phyloP scores from a whole-genome alignment of 1,140 invertebrate species.

The Sycobia sp. region DNA sequence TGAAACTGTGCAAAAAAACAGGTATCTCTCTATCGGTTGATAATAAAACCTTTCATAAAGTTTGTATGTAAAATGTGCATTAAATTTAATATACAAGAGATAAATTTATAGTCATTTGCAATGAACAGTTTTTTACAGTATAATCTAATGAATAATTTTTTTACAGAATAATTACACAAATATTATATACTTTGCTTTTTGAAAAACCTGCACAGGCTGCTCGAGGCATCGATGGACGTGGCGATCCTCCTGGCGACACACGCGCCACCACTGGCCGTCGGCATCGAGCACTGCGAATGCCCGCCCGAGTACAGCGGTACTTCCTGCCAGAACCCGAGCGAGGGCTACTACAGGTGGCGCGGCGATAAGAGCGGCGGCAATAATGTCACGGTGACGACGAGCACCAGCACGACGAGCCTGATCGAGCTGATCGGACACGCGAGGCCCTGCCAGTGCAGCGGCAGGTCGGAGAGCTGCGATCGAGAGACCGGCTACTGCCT shows the following conservation, averaged over 20 bases:
- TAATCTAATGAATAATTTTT: too few relatives aligned
- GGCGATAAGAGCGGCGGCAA: too few relatives aligned
- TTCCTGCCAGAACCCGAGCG: conserved; percentile 86
- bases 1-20: too few relatives aligned
- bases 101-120: too few relatives aligned
- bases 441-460: conserved; percentile 81
- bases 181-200: too few relatives aligned
- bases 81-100: too few relatives aligned
- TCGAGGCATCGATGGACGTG: conserved; percentile 82
- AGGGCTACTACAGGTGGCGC: conserved; percentile 81
- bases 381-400: too few relatives aligned
- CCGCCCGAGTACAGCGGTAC: conserved; percentile 77
- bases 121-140: too few relatives aligned
- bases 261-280: conserved; percentile 69
- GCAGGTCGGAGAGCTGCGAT: conserved; percentile 79
- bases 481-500: conserved; percentile 84
- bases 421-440: conserved; percentile 82
- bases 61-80: too few relatives aligned
- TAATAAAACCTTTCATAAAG: too few relatives aligned
- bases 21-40: too few relatives aligned
- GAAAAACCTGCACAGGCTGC: conserved; percentile 70
- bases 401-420: conserved; percentile 66
- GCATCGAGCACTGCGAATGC: conserved; percentile 87
- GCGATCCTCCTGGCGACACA: conserved; percentile 70
- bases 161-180: too few relatives aligned